These are phyloP conservation scores for Pangasianodon hypophthalmus DNA, from an alignment of 2,113 vertebrate species.

Conservation along the genomic window DNA sequence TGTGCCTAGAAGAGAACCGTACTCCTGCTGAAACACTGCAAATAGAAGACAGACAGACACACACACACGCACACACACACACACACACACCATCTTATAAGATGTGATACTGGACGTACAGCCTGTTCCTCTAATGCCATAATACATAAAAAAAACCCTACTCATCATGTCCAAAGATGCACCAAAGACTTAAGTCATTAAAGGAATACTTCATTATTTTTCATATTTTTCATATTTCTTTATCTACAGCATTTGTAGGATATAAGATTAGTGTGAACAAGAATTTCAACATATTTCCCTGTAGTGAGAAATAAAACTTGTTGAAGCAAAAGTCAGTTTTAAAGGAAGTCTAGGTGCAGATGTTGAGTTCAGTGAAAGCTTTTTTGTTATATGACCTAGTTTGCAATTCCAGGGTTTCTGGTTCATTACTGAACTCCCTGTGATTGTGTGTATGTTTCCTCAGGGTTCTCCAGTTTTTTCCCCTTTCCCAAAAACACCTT, in stretches of 20 bases:
- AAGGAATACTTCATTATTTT: too few relatives aligned
- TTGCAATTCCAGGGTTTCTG: not conserved
- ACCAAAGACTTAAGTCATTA: not conserved
- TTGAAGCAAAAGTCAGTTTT: too few relatives aligned
- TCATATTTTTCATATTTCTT: not conserved
- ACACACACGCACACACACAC: conserved; percentile 10
- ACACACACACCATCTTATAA: conserved; percentile 15
- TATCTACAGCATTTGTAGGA: not conserved
- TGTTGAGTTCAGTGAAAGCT: not conserved
- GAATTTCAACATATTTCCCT: not conserved
- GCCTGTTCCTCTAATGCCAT: not conserved
- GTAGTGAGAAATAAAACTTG: not conserved
- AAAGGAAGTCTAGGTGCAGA: not conserved
- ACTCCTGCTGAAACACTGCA: conserved; percentile 81
- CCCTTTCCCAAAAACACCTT: not conserved
- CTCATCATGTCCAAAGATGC: not conserved
- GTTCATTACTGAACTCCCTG: not conserved
- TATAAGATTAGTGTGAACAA: not conserved
- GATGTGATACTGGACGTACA: not conserved
- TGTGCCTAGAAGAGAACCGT: conserved; percentile 78
- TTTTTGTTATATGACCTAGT: not conserved
- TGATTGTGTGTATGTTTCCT: not conserved
- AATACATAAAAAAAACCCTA: not conserved
- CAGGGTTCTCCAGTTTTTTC: not conserved
- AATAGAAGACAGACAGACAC: conserved; percentile 45